phyloP scores from a whole-genome alignment of 2,113 vertebrate species.

The Meriones unguiculatus region DNA sequence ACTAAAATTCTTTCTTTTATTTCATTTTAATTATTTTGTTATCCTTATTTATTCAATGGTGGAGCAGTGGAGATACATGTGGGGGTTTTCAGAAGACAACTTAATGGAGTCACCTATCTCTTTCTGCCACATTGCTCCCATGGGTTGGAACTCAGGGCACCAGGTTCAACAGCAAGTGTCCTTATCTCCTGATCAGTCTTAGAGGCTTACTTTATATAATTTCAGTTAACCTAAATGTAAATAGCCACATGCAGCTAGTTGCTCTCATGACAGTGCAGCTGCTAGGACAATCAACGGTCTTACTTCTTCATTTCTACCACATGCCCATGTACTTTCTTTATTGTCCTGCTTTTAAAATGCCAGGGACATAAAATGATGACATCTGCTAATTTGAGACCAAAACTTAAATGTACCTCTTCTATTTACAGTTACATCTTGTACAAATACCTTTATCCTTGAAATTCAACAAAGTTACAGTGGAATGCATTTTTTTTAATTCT shows the following conservation, averaged over 20 bases:
- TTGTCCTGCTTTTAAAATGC: background rate
- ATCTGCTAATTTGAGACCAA: background rate
- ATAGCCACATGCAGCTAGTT: background rate
- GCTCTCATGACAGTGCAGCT: background rate
- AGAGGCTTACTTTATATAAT: background rate
- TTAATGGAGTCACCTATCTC: background rate
- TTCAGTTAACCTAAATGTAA: slow-evolving; percentile 49
- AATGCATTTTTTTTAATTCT: slow-evolving; percentile 16
- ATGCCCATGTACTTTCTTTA: background rate
- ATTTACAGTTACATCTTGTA: background rate
- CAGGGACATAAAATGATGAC: background rate
- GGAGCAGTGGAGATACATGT: background rate
- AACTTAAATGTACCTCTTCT: slow-evolving; percentile 30
- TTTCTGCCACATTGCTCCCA: background rate
- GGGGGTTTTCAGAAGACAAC: background rate
- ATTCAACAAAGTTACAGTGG: background rate
- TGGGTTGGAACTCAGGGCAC: background rate
- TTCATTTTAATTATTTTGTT: slow-evolving; percentile 12
- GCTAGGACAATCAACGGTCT: background rate
- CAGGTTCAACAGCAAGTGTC: background rate
- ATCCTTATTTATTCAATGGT: background rate
- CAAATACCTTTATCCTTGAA: background rate
- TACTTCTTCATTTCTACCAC: background rate
- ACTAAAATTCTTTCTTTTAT: background rate
- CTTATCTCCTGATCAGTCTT: background rate